These are phyloP conservation scores for Microdon myrmicae DNA, from an alignment of 2,888 invertebrate genomes.

Conservation along the genomic window DNA sequence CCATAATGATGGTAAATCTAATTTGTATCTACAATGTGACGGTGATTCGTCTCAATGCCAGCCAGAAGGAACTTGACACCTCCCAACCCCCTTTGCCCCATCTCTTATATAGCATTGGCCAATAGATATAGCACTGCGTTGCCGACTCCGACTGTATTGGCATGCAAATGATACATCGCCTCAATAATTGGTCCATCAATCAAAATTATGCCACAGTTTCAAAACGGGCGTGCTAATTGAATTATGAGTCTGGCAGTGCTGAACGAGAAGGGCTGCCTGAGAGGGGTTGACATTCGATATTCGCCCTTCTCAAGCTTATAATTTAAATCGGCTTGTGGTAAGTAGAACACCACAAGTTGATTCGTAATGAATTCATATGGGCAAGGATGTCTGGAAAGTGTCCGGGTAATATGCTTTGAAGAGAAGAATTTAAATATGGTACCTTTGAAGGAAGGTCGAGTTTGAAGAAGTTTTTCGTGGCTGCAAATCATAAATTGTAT, in stretches of 20 bases:
- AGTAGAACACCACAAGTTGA: no score
- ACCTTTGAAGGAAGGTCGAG: neutral
- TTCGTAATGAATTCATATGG: no score
- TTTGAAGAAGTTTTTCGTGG: neutral
- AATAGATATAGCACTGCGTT: no score
- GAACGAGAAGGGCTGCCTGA: conserved; percentile 8
- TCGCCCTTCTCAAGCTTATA: no score
- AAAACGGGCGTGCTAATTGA: conserved; percentile 42
- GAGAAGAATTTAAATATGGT: no score
- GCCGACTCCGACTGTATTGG: no score
- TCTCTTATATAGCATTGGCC: no score
- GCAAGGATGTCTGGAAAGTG: no score
- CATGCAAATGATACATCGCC: conserved; percentile 65
- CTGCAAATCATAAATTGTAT: conserved; percentile 10
- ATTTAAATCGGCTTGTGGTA: no score
- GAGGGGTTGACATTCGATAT: neutral
- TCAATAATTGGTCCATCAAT: conserved; percentile 65
- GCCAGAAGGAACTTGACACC: neutral
- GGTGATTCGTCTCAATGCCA: conserved; percentile 36
- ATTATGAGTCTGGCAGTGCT: conserved; percentile 26
- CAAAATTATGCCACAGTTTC: conserved; percentile 60
- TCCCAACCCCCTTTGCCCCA: no score
- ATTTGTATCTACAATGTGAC: conserved; percentile 45
- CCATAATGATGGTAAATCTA: conserved; percentile 42
- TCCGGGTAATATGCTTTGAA: no score